Evolutionary conservation across 2,888 invertebrate genomes (phyloP), one percentile per base, ranked within the genome.

Genomic region (Caenorhabditis sp.): DNA sequence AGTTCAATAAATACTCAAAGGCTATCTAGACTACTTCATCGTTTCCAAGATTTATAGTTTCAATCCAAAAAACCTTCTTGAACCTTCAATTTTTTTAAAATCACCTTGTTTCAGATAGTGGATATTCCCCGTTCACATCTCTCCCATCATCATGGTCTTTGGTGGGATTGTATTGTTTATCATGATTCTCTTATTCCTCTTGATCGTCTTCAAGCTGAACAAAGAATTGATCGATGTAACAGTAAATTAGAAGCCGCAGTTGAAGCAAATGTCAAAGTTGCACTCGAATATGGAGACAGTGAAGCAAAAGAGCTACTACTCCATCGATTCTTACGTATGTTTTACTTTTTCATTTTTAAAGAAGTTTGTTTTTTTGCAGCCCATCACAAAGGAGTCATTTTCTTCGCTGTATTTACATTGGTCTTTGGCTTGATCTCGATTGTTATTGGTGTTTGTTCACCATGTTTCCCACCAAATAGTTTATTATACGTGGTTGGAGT

Each of bases 341-440:
- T 27, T 49, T 27, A 8, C 8, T 21, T 3, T 17, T n/a, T 25
- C 27, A 8, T 53, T 23, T 4, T 14, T 8, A 27, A 38, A 38
- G 10, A 57, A 59, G 59, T 21, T 59, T 25, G 7, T 3, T 27
- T 23, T 23, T 23, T 70, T 80, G 53, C 76, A 82, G 82, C 82
- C 20, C 82, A 82, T 43, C 82, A 82, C 76, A 82, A 82, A 67
- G 81, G 78, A 4, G 82, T 82, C 14, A 65, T 82, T 53, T 82
- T 82, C 76, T 82, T 82, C 57, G 67, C 78, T 1, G 81, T 82
- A 2, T 82, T 82, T 71, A 78, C 80, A 14, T 77, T 82, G 26
- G 76, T 82, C 3, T 82, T 82, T 59, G 82, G 81, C 12, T 38
- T 77, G 21, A 77, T 82, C 25, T 74, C 70, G 4, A 64, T 70